A percentile compares a stretch with the other conserved stretches of the same genome.
These are phyloP conservation scores for Crypturellus tataupa DNA, from an alignment of 2,797 vertebrate genomes.

Conservation along the genomic window DNA sequence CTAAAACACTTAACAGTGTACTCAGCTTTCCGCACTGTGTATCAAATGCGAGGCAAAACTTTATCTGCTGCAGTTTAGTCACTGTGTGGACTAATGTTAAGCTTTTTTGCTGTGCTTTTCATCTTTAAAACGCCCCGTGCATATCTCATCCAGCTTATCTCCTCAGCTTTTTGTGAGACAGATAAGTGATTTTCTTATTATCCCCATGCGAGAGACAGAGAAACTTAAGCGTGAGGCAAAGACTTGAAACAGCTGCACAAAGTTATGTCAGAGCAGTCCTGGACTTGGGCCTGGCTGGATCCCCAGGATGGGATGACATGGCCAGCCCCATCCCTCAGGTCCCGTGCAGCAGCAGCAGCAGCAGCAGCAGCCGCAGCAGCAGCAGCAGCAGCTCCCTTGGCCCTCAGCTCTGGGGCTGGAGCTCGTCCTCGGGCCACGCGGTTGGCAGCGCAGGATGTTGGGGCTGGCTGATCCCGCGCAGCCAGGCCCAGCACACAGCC, in stretches of 20 bases:
- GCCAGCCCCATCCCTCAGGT: not conserved
- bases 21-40: accelerated
- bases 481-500: not conserved
- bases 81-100: not conserved
- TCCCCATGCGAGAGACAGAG: not conserved
- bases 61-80: not conserved
- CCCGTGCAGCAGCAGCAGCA: not conserved
- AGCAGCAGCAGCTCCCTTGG: not conserved
- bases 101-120: not conserved
- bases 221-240: not conserved
- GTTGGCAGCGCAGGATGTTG: too few relatives aligned
- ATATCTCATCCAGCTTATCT: not conserved
- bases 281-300: not conserved
- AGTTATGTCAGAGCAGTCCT: not conserved
- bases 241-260: not conserved
- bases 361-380: not conserved
- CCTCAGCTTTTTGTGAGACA: not conserved
- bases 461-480: not conserved
- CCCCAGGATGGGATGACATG: not conserved
- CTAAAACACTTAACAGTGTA: not conserved
- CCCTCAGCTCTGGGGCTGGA: not conserved
- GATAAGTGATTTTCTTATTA: not conserved
- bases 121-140: not conserved
- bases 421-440: too few relatives aligned
- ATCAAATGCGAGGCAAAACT: not conserved